phyloP scores from a whole-genome alignment of 2,113 vertebrate species.

The Corythaeola cristata region DNA sequence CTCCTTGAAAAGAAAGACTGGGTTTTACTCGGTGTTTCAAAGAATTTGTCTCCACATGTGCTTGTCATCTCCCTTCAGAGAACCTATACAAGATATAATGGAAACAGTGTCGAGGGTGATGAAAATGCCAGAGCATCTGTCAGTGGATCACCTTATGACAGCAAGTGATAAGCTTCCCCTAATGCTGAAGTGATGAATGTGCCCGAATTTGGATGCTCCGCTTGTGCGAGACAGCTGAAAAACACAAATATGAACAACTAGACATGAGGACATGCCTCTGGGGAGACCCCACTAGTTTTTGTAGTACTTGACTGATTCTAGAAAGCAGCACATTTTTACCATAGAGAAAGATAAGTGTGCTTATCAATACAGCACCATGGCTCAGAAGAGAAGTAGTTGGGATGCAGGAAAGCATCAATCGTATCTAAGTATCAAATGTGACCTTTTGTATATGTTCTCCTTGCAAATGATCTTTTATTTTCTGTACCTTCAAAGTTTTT shows the following conservation, averaged over 20 bases:
- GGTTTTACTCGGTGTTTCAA: background rate
- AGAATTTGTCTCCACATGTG: constrained; percentile 39
- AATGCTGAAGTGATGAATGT: constrained; percentile 46
- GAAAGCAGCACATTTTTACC: constrained; percentile 30
- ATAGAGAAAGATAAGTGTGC: constrained; percentile 46
- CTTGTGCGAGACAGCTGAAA: constrained; percentile 42
- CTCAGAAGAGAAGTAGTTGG: constrained; percentile 26
- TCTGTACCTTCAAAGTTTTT: constrained; percentile 7
- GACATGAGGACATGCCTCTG: constrained; percentile 22
- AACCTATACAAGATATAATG: constrained; percentile 35
- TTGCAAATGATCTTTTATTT: constrained; percentile 54
- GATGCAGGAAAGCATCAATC: constrained; percentile 46
- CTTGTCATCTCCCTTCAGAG: constrained; percentile 40
- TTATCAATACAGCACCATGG: constrained; percentile 41
- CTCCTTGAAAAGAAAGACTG: background rate
- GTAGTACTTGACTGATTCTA: constrained; percentile 51
- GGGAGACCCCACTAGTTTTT: constrained; percentile 26
- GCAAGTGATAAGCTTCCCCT: constrained; percentile 44
- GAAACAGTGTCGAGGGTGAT: constrained; percentile 14
- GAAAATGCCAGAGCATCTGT: constrained; percentile 18
- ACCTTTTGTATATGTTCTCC: constrained; percentile 30
- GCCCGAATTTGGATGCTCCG: background rate
- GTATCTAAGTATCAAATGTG: constrained; percentile 43
- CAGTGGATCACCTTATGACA: constrained; percentile 56
- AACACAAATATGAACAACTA: constrained; percentile 31